Evolutionary conservation across 2,113 vertebrate species (phyloP).

Genomic region (Lycocorax pyrrhopterus): DNA sequence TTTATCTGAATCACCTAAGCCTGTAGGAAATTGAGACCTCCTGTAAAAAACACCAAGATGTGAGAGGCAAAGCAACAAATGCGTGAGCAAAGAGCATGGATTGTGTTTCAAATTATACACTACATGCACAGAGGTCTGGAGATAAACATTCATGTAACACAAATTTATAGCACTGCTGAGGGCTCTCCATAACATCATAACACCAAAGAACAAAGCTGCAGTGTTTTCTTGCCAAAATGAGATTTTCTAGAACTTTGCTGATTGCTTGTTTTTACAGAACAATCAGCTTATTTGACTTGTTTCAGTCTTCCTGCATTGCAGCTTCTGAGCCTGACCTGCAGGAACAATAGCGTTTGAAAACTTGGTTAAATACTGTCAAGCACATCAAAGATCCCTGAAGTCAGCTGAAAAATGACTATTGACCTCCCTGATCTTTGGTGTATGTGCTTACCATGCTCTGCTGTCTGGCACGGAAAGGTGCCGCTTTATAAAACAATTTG

Average conservation of each 20-base stretch:
- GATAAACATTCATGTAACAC: neutral
- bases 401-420: neutral
- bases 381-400: neutral
- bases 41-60: neutral
- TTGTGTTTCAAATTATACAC: neutral
- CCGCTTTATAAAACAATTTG: neutral
- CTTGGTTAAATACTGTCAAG: neutral
- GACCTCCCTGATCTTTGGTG: neutral
- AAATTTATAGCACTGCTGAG: neutral
- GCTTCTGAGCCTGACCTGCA: neutral
- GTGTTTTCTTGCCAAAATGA: neutral
- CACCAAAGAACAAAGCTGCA: conserved; percentile 11
- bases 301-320: neutral
- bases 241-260: conserved; percentile 1
- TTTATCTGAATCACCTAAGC: conserved; percentile 3
- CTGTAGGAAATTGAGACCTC: neutral
- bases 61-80: neutral
- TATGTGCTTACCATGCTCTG: neutral
- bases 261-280: neutral
- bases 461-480: neutral
- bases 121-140: neutral
- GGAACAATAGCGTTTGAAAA: neutral
- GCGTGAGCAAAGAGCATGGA: neutral
- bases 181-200: neutral
- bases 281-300: neutral